Evolutionary conservation across 1,140 invertebrate genomes (phyloP), one percentile per base, ranked within the genome.

Genomic region (Bursaphelenchus mucronatus): DNA sequence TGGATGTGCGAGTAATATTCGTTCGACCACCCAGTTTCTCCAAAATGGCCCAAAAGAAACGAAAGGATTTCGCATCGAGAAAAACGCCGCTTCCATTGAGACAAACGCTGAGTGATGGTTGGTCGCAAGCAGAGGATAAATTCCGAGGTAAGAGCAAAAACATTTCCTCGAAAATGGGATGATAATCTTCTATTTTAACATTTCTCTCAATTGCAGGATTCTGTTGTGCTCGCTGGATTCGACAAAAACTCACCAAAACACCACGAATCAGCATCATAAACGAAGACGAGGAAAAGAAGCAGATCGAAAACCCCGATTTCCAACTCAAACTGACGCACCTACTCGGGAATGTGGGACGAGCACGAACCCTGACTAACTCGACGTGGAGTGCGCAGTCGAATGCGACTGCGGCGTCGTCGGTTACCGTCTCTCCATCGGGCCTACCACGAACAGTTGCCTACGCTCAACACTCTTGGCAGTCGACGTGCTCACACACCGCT

Each of bases 1-100:
- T 71, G 55, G 69, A 71, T 39, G 63, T 71, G 9, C 43, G 68
- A 21, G 69, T 71, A 13, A 39, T 71, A 17, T 30, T 71, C n/a
- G 65, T 63, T 11, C 70, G 55, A 8, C 69, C 69, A n/a, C 69
- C 69, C 3, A 55, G 50, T 13, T 71, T 71, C 43, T 43, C 30
- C 15, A 30, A 44, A 15, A 54, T 44, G 8, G 45, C 40, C 47
- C 30, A 30, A 30, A 30, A 30, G 5, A 30, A 5, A 30, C 30
- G 30, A 1, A 57, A 19, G 15, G 44, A 39, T 57, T 44, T 40
- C 8, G 17, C 46, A 30, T 57, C 55, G 21, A 51, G 15, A 9
- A 21, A 51, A 51, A 51, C 15, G 49, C 49, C 15, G 21, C 49
- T 19, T 19, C 8, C 21, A 19, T 15, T 15, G 8, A 51, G 49